Evolutionary conservation across 2,797 vertebrate genomes (phyloP), one percentile per base, ranked within the genome.

Genomic region (Steatocranus sp.): DNA sequence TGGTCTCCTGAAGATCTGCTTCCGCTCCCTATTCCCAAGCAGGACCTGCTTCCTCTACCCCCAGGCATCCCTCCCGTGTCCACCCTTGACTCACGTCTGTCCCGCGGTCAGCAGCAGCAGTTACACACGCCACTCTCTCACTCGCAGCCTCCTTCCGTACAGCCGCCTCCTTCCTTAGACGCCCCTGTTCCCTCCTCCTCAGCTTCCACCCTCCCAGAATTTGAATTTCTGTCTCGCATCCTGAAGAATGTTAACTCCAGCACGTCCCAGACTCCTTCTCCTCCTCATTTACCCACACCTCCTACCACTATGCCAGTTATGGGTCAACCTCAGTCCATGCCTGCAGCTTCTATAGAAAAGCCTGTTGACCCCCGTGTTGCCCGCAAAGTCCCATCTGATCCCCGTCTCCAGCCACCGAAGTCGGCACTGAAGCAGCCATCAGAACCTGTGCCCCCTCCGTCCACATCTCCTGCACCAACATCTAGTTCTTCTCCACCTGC

Each of bases 1-100:
- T 99, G 98, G 98, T 98, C 96, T 6, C 98, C 98, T 0, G 98
- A 99, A 89, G 98, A 99, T 76, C 95, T 99, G 11, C 97, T 99
- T 2, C 98, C 98, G 0, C 85, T 99, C 1, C 98, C 97, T 0
- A 6, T 97, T 10, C 98, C 98, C 9, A 97, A 97, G 76, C 98
- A 97, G 83, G 98, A 99, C 10, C 92, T 96, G 1, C 94, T 97
- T 2, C 97, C 98, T 0, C 93, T 98, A 4, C 98, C 97, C 0
- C 95, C 97, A 0, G 97, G 97, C 56, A 96, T 98, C 79, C 98
- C 98, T 11, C 92, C 97, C 1, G 82, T 97, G 50, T 92, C 97
- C 0, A 41, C 95, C 27, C 84, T 96, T 1, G 97, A 97, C 73
- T 95, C 96, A 0, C 96, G 98, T 3, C 87, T 97, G 34, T 96